Conservation (phyloP, 2,797 vertebrate species). For the Rhinophrynus dorsalis region DNA sequence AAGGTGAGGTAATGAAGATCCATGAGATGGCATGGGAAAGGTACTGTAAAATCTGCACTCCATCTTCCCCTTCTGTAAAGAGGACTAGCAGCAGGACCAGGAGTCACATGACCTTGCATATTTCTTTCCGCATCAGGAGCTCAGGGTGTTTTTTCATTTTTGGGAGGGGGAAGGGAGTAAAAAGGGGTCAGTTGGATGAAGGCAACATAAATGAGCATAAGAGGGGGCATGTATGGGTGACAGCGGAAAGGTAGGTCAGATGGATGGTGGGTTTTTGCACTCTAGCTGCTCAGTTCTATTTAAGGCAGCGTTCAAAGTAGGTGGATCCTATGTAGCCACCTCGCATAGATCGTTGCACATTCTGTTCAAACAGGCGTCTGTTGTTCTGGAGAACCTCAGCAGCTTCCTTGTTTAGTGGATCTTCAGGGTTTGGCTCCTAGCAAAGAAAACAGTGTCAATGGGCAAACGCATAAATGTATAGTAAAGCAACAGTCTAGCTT, state of each 20-base stretch:
- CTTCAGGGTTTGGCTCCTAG: slow-evolving; percentile 92
- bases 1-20: slow-evolving; percentile 15
- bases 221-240: slow-evolving; percentile 27
- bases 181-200: slow-evolving; percentile 1
- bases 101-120: slow-evolving; percentile 25
- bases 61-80: slow-evolving; percentile 4
- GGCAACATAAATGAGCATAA: slow-evolving; percentile 14
- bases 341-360: slow-evolving; percentile 87
- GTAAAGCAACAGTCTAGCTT: too few species aligned
- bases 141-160: background rate
- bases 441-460: background rate
- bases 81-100: slow-evolving; percentile 31
- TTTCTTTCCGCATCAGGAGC: slow-evolving; percentile 31
- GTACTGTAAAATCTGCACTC: slow-evolving; percentile 18
- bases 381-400: slow-evolving; percentile 92
- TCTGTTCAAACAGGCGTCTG: slow-evolving; percentile 92
- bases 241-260: slow-evolving; percentile 41
- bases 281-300: slow-evolving; percentile 68
- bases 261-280: slow-evolving; percentile 50
- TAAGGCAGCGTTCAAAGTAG: slow-evolving; percentile 94
- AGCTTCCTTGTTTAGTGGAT: slow-evolving; percentile 91
- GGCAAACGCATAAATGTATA: too few species aligned
- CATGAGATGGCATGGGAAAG: background rate
- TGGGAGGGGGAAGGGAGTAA: background rate
- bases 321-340: slow-evolving; percentile 91